A percentile compares a stretch with the other conserved stretches of the same genome.
Conservation (phyloP, 1,140 invertebrate genomes). For the Anthonomus grandis region DNA sequence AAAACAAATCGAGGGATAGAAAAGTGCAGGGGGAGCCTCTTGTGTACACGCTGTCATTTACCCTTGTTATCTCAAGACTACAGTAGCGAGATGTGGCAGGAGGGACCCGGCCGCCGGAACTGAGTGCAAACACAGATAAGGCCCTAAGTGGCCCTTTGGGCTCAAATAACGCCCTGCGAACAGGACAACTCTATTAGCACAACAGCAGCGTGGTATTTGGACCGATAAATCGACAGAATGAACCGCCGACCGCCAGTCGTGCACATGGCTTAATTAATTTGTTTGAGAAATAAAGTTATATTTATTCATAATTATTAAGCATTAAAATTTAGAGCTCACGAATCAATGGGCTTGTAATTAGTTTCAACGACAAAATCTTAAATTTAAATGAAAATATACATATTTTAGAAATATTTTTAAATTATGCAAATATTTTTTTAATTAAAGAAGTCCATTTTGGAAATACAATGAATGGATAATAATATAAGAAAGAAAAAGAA, state of each 20-base stretch:
- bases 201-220: conserved; percentile 13
- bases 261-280: conserved; percentile 9
- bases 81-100: conserved; percentile 31
- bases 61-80: conserved; percentile 36
- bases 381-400: too few species aligned
- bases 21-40: conserved; percentile 18
- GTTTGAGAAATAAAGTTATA: too few species aligned
- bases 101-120: conserved; percentile 22
- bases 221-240: conserved; percentile 10
- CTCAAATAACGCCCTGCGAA: conserved; percentile 20
- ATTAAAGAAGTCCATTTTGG: too few species aligned
- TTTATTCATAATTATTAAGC: too few species aligned
- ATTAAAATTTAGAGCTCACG: too few species aligned
- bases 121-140: conserved; percentile 36
- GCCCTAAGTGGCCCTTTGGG: conserved; percentile 27
- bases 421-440: too few species aligned
- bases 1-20: conserved; percentile 23
- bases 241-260: neutral
- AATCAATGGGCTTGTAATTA: too few species aligned
- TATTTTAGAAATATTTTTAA: too few species aligned
- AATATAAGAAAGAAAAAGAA: too few species aligned
- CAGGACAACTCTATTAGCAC: conserved; percentile 35
- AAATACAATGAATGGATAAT: too few species aligned
- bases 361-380: too few species aligned
- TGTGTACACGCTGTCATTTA: conserved; percentile 27